phyloP scores from a whole-genome alignment of 30 jellyfish, hydroid and myxozoan genomes.

The Turritopsis dohrnii region DNA sequence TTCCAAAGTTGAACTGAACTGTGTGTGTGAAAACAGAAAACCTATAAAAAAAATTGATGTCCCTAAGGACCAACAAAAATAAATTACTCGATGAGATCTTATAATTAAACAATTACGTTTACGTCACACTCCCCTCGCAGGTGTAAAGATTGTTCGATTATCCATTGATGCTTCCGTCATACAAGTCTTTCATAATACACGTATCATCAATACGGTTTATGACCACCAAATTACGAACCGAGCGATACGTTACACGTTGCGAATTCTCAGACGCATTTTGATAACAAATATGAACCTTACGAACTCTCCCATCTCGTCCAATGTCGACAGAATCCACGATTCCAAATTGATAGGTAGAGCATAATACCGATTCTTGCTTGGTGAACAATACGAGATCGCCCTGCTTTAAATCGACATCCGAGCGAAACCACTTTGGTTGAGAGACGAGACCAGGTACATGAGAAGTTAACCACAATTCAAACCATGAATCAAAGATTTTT shows the following conservation, averaged over 20 bases:
- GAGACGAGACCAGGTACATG: background rate
- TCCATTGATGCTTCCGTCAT: too few relatives aligned
- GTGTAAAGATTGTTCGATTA: too few relatives aligned
- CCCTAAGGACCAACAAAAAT: too few relatives aligned
- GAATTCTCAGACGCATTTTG: background rate
- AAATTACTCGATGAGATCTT: too few relatives aligned
- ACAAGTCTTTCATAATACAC: background rate
- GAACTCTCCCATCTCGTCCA: background rate
- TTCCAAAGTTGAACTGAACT: too few relatives aligned
- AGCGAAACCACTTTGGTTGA: background rate
- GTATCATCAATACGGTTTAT: background rate
- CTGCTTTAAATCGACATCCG: background rate
- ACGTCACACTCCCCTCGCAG: too few relatives aligned
- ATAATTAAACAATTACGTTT: too few relatives aligned
- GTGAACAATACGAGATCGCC: slow-evolving; percentile 14
- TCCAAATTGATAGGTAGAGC: background rate
- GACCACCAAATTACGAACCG: background rate
- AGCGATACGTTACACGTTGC: background rate
- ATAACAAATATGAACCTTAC: background rate
- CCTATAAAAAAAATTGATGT: too few relatives aligned
- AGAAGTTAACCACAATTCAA: background rate
- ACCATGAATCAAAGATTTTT: background rate
- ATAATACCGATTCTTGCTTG: background rate
- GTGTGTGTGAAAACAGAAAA: too few relatives aligned
- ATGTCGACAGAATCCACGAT: background rate